phyloP scores from a whole-genome alignment of 2,888 invertebrate genomes.

The Villa cingulata region DNA sequence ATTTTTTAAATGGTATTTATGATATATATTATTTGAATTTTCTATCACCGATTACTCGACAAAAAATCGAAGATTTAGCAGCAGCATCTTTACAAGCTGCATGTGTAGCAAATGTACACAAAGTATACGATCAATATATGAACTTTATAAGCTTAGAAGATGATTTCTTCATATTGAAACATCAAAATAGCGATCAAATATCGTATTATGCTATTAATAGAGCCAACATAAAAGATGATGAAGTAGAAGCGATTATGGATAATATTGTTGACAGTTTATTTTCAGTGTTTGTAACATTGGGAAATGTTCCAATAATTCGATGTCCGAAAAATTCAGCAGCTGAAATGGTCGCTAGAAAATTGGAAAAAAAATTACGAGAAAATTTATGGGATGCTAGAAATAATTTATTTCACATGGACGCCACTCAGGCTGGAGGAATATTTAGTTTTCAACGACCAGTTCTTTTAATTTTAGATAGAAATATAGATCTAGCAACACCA shows the following conservation, averaged over 20 bases:
- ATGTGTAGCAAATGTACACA: constrained; percentile 82
- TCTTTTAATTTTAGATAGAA: constrained; percentile 82
- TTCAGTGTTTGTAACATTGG: constrained; percentile 93
- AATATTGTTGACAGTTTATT: constrained; percentile 91
- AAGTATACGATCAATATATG: constrained; percentile 95
- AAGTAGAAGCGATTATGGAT: constrained; percentile 91
- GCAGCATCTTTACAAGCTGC: constrained; percentile 81
- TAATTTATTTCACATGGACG: constrained; percentile 83
- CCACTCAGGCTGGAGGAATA: constrained; percentile 55
- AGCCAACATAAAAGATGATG: constrained; percentile 85
- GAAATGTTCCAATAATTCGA: constrained; percentile 46
- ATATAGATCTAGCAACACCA: constrained; percentile 93
- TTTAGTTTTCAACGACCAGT: constrained; percentile 88
- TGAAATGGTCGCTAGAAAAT: constrained; percentile 93
- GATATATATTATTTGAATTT: constrained; percentile 95
- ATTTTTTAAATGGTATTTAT: constrained; percentile 76
- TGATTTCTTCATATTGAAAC: constrained; percentile 87
- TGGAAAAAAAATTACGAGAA: constrained; percentile 93
- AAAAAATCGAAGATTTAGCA: constrained; percentile 90
- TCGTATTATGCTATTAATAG: constrained; percentile 94
- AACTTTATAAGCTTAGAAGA: constrained; percentile 98
- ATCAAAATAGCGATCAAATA: constrained; percentile 79
- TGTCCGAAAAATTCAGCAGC: constrained; percentile 92
- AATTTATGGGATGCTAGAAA: constrained; percentile 94
- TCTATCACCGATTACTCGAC: constrained; percentile 85